A percentile compares a stretch with the other conserved stretches of the same genome.
phyloP scores from a whole-genome alignment of 2,113 vertebrate species.

The Myotis brandtii region DNA sequence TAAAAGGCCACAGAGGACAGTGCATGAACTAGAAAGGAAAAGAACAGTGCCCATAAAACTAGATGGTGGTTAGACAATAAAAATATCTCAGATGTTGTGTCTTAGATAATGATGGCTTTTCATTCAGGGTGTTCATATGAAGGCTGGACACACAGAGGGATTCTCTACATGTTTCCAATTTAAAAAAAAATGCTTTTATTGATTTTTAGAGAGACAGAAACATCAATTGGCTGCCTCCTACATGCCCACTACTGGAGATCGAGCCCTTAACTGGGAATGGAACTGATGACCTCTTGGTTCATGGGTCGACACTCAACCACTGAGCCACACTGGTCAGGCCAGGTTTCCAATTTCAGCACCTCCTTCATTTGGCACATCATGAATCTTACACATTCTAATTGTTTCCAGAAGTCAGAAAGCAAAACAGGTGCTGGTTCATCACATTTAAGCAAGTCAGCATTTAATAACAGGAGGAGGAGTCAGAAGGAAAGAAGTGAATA shows the following conservation, averaged over 20 bases:
- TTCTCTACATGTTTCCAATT: not conserved
- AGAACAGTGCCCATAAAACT: not conserved
- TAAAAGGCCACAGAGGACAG: not conserved
- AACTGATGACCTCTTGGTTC: too few relatives aligned
- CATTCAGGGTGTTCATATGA: not conserved
- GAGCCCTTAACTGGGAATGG: too few relatives aligned
- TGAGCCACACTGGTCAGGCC: too few relatives aligned
- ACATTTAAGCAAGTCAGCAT: not conserved
- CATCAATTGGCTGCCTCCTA: too few relatives aligned
- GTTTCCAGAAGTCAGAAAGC: not conserved
- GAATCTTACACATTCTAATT: not conserved
- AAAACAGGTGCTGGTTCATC: not conserved
- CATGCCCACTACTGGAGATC: too few relatives aligned
- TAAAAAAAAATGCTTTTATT: too few relatives aligned
- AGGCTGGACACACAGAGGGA: not conserved
- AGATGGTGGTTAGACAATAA: not conserved
- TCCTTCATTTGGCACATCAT: not conserved
- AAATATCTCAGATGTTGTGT: not conserved
- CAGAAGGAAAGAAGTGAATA: not conserved
- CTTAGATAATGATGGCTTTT: not conserved
- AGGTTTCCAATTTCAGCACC: not conserved
- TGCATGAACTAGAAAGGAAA: not conserved
- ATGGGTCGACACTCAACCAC: too few relatives aligned
- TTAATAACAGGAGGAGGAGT: not conserved
- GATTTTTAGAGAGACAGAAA: too few relatives aligned